Percentiles rank a stretch among this genome's conserved stretches.
These are phyloP conservation scores for Stictonetta naevosa DNA, from an alignment of 2,113 vertebrate species.

Conservation along the genomic window DNA sequence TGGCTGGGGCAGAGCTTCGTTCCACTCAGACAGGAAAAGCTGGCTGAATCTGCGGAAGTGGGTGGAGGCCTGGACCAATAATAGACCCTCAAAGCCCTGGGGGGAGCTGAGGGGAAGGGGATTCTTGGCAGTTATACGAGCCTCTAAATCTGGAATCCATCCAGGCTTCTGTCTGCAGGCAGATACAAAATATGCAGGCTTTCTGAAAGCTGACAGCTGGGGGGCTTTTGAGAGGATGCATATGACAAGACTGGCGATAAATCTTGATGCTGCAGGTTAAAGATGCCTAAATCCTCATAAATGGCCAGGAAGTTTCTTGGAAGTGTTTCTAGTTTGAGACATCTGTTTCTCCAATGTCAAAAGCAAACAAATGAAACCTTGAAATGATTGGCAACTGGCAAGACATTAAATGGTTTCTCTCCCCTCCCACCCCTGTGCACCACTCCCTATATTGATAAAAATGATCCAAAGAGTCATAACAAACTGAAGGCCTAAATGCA, in stretches of 20 bases:
- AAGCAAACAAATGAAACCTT: background rate
- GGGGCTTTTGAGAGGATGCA: background rate
- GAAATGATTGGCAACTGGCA: background rate
- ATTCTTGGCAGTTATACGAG: constrained; percentile 1
- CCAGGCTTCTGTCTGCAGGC: background rate
- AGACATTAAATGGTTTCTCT: background rate
- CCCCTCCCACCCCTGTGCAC: background rate
- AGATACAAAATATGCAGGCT: background rate
- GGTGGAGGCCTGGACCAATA: constrained; percentile 53
- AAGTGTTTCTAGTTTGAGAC: background rate
- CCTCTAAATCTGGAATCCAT: constrained; percentile 2
- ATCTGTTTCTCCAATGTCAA: background rate
- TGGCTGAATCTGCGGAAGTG: constrained; percentile 53
- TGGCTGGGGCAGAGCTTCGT: constrained; percentile 10
- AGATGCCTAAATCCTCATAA: background rate
- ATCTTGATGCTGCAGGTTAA: background rate
- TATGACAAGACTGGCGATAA: background rate
- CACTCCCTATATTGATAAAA: background rate
- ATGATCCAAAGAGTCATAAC: background rate
- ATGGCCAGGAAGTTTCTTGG: background rate
- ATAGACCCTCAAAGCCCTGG: constrained; percentile 28
- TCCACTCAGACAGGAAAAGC: background rate
- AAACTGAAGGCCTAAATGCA: background rate
- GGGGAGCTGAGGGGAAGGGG: background rate
- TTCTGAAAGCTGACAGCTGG: background rate